Percentiles rank a stretch among this genome's conserved stretches.
phyloP scores from a whole-genome alignment of 2,888 invertebrate genomes.

The Dorcus parallelipipedus region DNA sequence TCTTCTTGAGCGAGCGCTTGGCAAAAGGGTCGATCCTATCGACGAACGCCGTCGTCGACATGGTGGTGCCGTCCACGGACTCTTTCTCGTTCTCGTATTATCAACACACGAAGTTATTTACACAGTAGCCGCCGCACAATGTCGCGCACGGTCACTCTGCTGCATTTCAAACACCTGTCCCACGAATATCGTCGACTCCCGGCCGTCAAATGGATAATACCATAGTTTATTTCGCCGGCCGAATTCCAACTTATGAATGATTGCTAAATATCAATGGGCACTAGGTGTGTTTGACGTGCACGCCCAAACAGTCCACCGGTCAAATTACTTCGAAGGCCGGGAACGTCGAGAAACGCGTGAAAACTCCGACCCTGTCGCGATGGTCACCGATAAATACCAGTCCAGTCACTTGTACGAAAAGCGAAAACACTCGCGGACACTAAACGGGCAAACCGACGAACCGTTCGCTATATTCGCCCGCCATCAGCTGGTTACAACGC shows the following conservation, averaged over 20 bases:
- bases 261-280: constrained; percentile 45
- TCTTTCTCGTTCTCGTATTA: constrained; percentile 9
- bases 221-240: constrained; percentile 32
- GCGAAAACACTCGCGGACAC: constrained; percentile 27
- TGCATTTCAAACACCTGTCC: constrained; percentile 39
- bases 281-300: constrained; percentile 45
- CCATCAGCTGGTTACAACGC: constrained; percentile 52
- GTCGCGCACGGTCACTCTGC: constrained; percentile 36
- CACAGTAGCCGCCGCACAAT: constrained; percentile 34
- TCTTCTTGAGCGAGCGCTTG: constrained; percentile 96
- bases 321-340: neutral
- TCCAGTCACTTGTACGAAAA: constrained; percentile 7
- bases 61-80: constrained; percentile 43
- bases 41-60: constrained; percentile 90
- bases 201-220: constrained; percentile 41
- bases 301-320: constrained; percentile 42
- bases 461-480: constrained; percentile 49
- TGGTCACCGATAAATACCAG: constrained; percentile 14
- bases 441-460: constrained; percentile 43
- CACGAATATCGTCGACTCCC: constrained; percentile 25
- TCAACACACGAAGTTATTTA: constrained; percentile 23
- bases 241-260: constrained; percentile 37
- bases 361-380: constrained; percentile 1
- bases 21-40: constrained; percentile 99
- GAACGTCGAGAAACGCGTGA: no score